Base-by-base conservation (phyloP, 92 coral and sea anemone species). In the Actinernus sp. region DNA sequence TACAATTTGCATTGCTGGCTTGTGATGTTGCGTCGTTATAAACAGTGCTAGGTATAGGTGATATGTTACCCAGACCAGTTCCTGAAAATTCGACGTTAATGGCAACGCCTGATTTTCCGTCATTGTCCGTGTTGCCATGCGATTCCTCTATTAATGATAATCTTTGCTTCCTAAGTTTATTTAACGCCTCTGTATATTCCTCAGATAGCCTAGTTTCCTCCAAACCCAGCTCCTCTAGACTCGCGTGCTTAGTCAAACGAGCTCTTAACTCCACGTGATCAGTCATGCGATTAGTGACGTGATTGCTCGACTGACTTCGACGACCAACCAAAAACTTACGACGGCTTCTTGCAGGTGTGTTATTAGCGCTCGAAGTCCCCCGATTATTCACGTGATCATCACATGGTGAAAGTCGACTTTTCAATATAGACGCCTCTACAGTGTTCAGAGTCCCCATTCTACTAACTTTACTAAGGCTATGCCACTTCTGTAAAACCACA, bases 121-220 rank as follows among this genome's bases (percentile, higher is more conserved):
- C n/a, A n/a, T n/a, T n/a, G n/a, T n/a, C n/a, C n/a, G n/a, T n/a
- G n/a, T n/a, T n/a, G n/a, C n/a, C n/a, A n/a, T n/a, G n/a, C n/a
- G n/a, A n/a, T n/a, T n/a, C n/a, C n/a, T n/a, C n/a, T n/a, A n/a
- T n/a, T n/a, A n/a, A n/a, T n/a, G n/a, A n/a, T 17, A 8, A 18
- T 27, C 78, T 30, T 4, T 57, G 63, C 43, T 73, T 46, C 4
- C 51, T 23, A 2, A 81, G 65, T 8, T 28, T 60, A 32, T 57
- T 44, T 33, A 81, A 4, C 27, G 79, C 53, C 24, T 81, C 82
- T n/a, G 25, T 52, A 31, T 48, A 81, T 16, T 81, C 88, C 26
- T 51, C 49, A 0, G 63, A 46, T n/a, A 81, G 39, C 12, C 37
- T 73, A 12, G 74, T 44, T 39, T 81, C 88, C 12, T 37, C 11